Conservation (phyloP, 2,888 invertebrate species). For the Melieria crassipennis region DNA sequence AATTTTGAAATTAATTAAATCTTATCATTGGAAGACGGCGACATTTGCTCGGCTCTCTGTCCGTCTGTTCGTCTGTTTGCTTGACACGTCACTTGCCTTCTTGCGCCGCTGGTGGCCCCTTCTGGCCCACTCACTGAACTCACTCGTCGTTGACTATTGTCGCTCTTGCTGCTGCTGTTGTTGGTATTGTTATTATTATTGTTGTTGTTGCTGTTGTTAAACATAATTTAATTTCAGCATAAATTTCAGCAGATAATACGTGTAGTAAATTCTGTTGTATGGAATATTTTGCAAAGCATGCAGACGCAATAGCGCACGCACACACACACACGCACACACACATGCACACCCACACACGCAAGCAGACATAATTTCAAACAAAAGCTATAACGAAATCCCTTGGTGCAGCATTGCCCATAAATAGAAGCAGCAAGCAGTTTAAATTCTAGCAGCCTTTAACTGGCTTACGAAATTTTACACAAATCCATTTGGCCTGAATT, state of each 20-base stretch:
- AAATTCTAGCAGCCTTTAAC: too few species aligned
- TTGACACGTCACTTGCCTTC: background rate
- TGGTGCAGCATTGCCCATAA: background rate
- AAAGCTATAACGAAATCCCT: conserved; percentile 7
- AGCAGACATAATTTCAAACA: background rate
- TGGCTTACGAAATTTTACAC: too few species aligned
- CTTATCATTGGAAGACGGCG: conserved; percentile 27
- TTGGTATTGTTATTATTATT: conserved; percentile 20
- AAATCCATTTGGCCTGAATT: too few species aligned
- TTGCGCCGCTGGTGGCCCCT: background rate
- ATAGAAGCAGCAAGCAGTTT: background rate
- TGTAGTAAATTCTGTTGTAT: background rate
- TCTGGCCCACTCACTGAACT: background rate
- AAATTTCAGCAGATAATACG: conserved; percentile 26
- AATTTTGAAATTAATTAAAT: conserved; percentile 37
- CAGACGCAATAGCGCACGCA: background rate
- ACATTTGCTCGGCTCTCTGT: background rate
- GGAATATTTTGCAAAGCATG: background rate
- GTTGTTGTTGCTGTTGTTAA: conserved; percentile 19
- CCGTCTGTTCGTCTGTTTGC: background rate
- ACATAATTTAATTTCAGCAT: conserved; percentile 31
- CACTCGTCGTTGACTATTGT: conserved; percentile 17
- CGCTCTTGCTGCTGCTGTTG: conserved; percentile 14
- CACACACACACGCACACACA: background rate
- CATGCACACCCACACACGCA: conserved; percentile 6